These are phyloP conservation scores for Sitta europaea DNA, from an alignment of 2,113 vertebrate genomes.

Conservation along the genomic window DNA sequence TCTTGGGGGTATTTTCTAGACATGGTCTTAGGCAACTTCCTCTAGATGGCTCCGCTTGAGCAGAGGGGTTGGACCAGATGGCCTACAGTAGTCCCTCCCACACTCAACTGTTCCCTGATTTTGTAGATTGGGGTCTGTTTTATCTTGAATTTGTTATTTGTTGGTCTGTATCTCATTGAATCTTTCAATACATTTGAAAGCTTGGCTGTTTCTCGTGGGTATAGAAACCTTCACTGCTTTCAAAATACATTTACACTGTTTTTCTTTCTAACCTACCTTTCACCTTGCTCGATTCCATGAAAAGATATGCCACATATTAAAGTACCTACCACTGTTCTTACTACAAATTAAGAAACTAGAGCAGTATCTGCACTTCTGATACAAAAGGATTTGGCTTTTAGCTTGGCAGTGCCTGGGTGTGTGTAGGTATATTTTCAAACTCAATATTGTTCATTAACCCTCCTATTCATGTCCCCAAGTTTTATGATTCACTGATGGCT, in stretches of 20 bases:
- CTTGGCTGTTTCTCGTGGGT: background rate
- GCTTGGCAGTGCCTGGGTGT: background rate
- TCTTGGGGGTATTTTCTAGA: background rate
- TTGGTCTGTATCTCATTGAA: background rate
- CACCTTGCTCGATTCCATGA: background rate
- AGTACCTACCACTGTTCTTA: background rate
- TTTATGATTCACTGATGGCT: background rate
- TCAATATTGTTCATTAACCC: background rate
- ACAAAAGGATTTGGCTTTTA: background rate
- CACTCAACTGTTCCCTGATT: background rate
- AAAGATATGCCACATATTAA: background rate
- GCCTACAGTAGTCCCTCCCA: background rate
- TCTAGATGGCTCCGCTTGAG: background rate
- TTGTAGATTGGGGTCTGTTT: background rate
- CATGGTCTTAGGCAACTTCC: fast-evolving
- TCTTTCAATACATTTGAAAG: background rate
- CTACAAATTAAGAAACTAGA: background rate
- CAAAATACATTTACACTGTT: background rate
- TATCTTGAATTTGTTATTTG: background rate
- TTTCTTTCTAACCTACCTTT: background rate
- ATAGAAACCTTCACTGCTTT: background rate
- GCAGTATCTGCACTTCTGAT: background rate
- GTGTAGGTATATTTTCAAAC: background rate
- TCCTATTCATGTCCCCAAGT: background rate
- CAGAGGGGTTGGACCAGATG: background rate